Percentiles rank a stretch among this genome's conserved stretches.
These are phyloP conservation scores for Ridgeia piscesae DNA, from an alignment of 1,140 invertebrate genomes.

Conservation along the genomic window DNA sequence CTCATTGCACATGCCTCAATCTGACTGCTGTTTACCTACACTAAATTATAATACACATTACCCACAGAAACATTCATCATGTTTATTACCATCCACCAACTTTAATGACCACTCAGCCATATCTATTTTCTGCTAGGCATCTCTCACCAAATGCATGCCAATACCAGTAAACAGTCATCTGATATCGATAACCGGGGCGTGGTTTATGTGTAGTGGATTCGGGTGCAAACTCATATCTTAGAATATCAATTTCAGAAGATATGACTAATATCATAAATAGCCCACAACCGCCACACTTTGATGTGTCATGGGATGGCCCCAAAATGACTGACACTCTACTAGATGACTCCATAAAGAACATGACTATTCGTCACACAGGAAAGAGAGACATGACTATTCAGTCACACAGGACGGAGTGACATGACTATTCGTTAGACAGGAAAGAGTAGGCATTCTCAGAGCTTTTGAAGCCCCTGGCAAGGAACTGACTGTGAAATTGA, in stretches of 20 bases:
- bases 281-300: neutral
- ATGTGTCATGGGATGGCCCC: neutral
- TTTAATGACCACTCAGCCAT: neutral
- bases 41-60: neutral
- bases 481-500: neutral
- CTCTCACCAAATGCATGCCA: neutral
- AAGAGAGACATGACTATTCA: too few relatives aligned
- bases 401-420: too few relatives aligned
- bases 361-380: neutral
- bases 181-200: neutral
- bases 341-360: neutral
- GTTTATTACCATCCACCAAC: neutral
- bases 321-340: neutral
- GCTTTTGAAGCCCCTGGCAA: neutral
- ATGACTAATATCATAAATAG: neutral
- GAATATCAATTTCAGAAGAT: neutral
- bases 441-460: neutral
- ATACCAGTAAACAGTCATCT: neutral
- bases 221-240: neutral
- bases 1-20: neutral
- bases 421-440: neutral
- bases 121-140: neutral
- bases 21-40: neutral
- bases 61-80: neutral
- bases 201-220: too few relatives aligned